Evolutionary conservation across 2,888 invertebrate genomes (phyloP), one percentile per base, ranked within the genome.

Genomic region (Stictocephala bisonia): DNA sequence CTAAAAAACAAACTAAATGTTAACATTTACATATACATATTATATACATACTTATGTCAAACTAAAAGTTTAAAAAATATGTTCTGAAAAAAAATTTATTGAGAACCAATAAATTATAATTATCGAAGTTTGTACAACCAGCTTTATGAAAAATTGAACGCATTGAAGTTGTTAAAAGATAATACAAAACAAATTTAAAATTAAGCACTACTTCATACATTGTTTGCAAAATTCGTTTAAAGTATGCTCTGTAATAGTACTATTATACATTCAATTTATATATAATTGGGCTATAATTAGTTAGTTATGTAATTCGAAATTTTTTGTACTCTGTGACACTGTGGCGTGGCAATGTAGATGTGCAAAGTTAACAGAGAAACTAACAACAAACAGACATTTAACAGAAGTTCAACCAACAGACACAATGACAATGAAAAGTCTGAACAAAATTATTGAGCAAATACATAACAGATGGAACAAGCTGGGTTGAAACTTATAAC

Each of bases 291-390:
- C 64, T 35, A 70, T 56, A 27, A 70, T 41, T 70, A 53, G n/a
- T 41, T 70, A 53, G n/a, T 53, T 70, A 60, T 29, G 60, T 31
- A 70, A 70, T 70, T 70, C 70, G 70, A 70, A 70, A 53, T 40
- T 31, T 56, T 70, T 70, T 70, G 70, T 70, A 70, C 70, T 70
- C 70, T 70, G 53, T 53, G 56, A 70, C 53, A 53, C 53, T 41
- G 56, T 70, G 40, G 41, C 41, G 26, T 70, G 70, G 70, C 70
- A 24, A 56, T 70, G 70, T 70, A 70, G 35, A 56, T 70, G 70
- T 70, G 70, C 70, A 70, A 70, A 70, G 70, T 70, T 51, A 70
- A 70, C 44, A 70, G n/a, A 53, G 18, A 2, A 15, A 22, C 20
- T 64, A 35, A 7, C 15, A 67, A 48, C 29, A 48, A 67, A 67